Evolutionary conservation across 2,797 vertebrate genomes (phyloP), one percentile per base, ranked within the genome.

Genomic region (Epinephelus coioides): DNA sequence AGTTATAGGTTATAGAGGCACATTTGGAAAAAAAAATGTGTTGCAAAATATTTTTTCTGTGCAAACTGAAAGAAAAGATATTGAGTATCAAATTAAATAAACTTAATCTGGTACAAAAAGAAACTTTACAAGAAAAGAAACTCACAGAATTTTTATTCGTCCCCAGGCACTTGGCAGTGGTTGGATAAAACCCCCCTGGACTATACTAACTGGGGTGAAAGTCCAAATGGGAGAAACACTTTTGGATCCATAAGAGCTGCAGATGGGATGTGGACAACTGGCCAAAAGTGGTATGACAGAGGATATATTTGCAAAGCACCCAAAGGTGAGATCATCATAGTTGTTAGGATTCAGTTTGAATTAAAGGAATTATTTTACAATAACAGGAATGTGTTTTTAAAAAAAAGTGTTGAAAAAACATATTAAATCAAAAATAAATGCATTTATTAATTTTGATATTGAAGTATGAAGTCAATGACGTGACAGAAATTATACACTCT

Each of bases 271-370:
- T 93, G 92, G 92, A 1, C 0, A 0, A 2, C 62, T 5, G 17
- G 1, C 1, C 0, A 0, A 0, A 0, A 0, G 0, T 66, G 62
- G 64, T 0, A 7, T 1, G 0, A 25, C 1, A 75, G 3, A 54
- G 40, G 25, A 11, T 86, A 85, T 63, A 87, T 93, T 50, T 93
- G 92, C 61, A 91, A 92, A 87, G 57, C 46, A 13, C 5, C 12
- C 12, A 93, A 92, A 90, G 59, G 92, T 93, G 13, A 83, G 64
- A 49, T 2, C 21, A 67, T 56, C 21, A n/a, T 7, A 23, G 1
- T 18, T 9, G 50, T 19, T 47, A 57, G 34, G 6, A 57, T 2
- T 46, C 5, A 5, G 2, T 62, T 27, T 55, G 1, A 69, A 61
- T 13, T n/a, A 9, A 27, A 17, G 0, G 21, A 7, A 60, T 44